These are phyloP conservation scores for Bombus waltoni DNA, from an alignment of 1,140 invertebrate species.

Conservation along the genomic window DNA sequence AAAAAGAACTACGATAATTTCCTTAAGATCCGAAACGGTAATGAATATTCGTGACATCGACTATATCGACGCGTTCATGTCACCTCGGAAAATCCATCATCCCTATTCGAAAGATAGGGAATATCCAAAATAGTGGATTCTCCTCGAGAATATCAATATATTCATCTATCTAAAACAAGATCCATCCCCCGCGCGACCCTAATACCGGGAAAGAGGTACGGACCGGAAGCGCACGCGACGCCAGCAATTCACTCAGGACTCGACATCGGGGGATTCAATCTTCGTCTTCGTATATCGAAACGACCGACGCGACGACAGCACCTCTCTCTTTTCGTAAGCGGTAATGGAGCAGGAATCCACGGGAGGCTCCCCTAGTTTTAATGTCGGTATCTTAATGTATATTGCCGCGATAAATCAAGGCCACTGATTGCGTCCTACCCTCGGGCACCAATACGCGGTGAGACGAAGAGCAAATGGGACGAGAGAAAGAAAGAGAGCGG, in stretches of 20 bases:
- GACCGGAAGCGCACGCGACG: neutral
- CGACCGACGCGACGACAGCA: constrained; percentile 62
- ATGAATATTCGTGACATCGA: constrained; percentile 11
- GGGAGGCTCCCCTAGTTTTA: constrained; percentile 81
- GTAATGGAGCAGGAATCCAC: constrained; percentile 71
- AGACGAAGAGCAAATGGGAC: constrained; percentile 18
- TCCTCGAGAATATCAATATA: neutral
- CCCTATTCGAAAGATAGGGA: neutral
- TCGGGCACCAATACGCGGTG: constrained; percentile 59
- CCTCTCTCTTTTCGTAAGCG: constrained; percentile 64
- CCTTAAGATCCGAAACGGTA: neutral
- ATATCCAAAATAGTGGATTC: too few species aligned
- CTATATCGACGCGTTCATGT: constrained; percentile 24
- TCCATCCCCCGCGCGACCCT: neutral
- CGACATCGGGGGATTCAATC: constrained; percentile 60
- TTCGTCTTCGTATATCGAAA: constrained; percentile 32
- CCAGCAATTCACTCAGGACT: constrained; percentile 14
- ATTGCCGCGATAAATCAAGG: constrained; percentile 82
- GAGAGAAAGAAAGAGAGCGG: constrained; percentile 31
- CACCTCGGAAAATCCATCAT: neutral
- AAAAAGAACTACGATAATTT: neutral
- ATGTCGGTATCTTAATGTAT: constrained; percentile 83
- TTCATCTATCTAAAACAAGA: neutral
- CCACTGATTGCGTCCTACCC: constrained; percentile 81
- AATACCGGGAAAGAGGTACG: constrained; percentile 2